phyloP scores from a whole-genome alignment of 2,113 vertebrate species.

The Podiceps cristatus region DNA sequence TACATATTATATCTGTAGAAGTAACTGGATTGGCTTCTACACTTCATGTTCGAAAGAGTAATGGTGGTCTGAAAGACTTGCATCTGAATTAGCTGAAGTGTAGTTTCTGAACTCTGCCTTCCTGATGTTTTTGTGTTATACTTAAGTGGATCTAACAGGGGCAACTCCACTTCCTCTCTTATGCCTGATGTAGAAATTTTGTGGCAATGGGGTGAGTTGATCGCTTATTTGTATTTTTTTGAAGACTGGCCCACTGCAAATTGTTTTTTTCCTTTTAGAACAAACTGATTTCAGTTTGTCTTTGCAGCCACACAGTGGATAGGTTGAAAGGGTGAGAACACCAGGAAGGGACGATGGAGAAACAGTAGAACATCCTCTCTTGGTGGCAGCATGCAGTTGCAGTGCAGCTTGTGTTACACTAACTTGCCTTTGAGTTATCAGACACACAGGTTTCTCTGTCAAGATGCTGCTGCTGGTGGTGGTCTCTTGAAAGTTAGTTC shows the following conservation, averaged over 20 bases:
- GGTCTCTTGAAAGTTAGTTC: background rate
- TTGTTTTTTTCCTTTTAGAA: background rate
- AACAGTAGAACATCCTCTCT: background rate
- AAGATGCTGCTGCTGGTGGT: background rate
- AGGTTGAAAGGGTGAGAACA: background rate
- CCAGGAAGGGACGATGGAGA: background rate
- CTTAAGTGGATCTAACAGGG: background rate
- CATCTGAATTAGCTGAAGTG: background rate
- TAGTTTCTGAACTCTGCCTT: background rate
- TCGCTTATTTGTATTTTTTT: background rate
- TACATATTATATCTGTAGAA: background rate
- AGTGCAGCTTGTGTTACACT: background rate
- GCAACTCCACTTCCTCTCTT: background rate
- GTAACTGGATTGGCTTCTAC: background rate
- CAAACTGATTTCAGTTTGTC: background rate
- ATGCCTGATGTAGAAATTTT: background rate
- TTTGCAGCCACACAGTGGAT: background rate
- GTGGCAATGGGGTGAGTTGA: background rate
- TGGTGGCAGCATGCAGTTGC: rapidly evolving
- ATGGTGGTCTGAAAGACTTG: background rate
- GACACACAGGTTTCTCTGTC: background rate
- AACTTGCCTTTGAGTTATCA: background rate
- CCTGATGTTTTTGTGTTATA: background rate
- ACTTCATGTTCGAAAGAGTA: background rate
- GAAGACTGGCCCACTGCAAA: background rate